These are phyloP conservation scores for Mystacornis crossleyi DNA, from an alignment of 2,113 vertebrate species.

Conservation along the genomic window DNA sequence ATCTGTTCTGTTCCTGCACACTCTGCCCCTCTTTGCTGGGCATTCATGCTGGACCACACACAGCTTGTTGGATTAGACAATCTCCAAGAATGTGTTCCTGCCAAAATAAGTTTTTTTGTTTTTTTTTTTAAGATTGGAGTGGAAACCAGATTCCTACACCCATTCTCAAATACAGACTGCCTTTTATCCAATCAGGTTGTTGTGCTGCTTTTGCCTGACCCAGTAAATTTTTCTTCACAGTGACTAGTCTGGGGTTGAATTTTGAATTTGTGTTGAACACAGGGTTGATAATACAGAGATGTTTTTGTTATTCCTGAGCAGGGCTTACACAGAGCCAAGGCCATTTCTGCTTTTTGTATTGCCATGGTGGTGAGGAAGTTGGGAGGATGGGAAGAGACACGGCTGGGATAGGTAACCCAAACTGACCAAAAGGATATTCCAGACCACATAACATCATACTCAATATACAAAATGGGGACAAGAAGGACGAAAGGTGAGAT, in stretches of 20 bases:
- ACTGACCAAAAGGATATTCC: background rate
- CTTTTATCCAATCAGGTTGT: no score
- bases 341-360: background rate
- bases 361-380: accelerated
- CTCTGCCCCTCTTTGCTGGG: background rate
- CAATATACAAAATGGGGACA: background rate
- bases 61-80: background rate
- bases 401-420: background rate
- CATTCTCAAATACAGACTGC: no score
- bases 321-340: background rate
- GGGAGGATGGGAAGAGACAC: background rate
- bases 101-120: background rate
- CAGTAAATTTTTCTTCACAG: background rate
- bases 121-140: background rate
- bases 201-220: background rate
- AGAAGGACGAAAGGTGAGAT: background rate
- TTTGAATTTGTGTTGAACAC: background rate
- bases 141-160: background rate
- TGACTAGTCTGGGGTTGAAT: background rate
- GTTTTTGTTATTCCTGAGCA: background rate
- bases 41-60: background rate
- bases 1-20: background rate
- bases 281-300: background rate
- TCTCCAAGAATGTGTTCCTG: background rate
- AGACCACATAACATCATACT: background rate